Percentiles rank a stretch among this genome's conserved stretches.
phyloP scores from a whole-genome alignment of 2,888 invertebrate genomes.

The Stenotaenia linearis region DNA sequence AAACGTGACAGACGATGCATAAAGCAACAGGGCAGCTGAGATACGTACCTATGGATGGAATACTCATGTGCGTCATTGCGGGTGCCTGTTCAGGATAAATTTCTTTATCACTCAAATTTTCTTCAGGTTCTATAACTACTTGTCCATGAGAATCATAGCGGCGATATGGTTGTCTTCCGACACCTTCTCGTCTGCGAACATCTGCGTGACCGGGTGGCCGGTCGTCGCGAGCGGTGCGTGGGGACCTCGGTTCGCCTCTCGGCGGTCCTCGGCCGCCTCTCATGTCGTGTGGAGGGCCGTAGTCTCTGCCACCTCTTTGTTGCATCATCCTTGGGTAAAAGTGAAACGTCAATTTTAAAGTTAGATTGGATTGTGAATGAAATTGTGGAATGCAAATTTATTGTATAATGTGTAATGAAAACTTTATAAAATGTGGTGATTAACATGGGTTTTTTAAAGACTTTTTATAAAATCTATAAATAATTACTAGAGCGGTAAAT shows the following conservation, averaged over 20 bases:
- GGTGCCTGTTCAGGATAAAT: constrained; percentile 56
- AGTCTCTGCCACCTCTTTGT: background rate
- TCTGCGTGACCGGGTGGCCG: constrained; percentile 47
- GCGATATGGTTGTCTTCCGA: constrained; percentile 21
- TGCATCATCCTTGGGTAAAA: background rate
- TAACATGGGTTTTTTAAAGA: too few relatives aligned
- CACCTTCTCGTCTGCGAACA: constrained; percentile 27
- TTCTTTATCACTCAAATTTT: constrained; percentile 81
- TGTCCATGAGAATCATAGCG: constrained; percentile 48
- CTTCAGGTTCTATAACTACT: constrained; percentile 67
- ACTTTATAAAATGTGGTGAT: too few relatives aligned
- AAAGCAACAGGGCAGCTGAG: too few relatives aligned
- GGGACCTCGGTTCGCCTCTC: constrained; percentile 38
- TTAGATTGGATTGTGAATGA: too few relatives aligned
- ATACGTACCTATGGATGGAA: constrained; percentile 56
- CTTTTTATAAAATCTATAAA: too few relatives aligned
- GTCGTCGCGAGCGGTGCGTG: constrained; percentile 52
- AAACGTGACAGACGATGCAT: too few relatives aligned
- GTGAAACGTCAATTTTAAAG: background rate
- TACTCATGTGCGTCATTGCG: constrained; percentile 44
- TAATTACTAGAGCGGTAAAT: too few relatives aligned
- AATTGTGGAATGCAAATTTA: too few relatives aligned
- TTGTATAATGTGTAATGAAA: too few relatives aligned
- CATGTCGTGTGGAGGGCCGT: constrained; percentile 1
- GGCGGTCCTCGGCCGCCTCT: constrained; percentile 28